Evolutionary conservation across 2,797 vertebrate genomes (phyloP).

Genomic region (Eutrigla gurnardus): DNA sequence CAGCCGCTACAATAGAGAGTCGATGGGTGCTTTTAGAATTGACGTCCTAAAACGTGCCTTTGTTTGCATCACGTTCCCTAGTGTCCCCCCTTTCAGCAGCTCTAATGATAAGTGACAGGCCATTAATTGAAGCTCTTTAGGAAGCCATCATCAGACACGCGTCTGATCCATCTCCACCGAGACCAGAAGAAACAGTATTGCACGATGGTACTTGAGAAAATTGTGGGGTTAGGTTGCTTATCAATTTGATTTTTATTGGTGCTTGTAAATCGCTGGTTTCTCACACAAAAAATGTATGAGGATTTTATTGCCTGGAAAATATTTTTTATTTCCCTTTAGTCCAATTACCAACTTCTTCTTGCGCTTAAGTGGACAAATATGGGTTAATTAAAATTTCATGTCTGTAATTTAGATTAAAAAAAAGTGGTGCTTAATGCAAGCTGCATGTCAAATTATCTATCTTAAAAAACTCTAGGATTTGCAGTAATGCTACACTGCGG

Average conservation of each 20-base stretch:
- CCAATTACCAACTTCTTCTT: neutral
- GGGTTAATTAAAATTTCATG: constrained; percentile 35
- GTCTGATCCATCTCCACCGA: constrained; percentile 80
- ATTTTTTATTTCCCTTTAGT: constrained; percentile 22
- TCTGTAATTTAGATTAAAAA: constrained; percentile 1
- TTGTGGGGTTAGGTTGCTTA: constrained; percentile 65
- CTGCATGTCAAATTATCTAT: neutral
- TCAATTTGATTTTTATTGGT: constrained; percentile 66
- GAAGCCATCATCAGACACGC: constrained; percentile 90
- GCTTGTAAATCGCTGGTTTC: constrained; percentile 57
- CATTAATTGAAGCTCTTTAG: constrained; percentile 89
- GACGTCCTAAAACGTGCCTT: constrained; percentile 89
- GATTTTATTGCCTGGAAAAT: constrained; percentile 42
- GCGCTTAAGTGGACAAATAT: constrained; percentile 1
- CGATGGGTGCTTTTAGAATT: constrained; percentile 82
- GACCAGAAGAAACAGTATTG: constrained; percentile 54
- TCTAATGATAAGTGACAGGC: constrained; percentile 88
- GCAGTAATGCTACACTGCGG: neutral
- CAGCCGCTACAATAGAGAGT: constrained; percentile 72
- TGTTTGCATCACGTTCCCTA: constrained; percentile 89
- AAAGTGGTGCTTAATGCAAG: neutral
- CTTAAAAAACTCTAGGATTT: constrained; percentile 7
- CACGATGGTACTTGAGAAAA: constrained; percentile 62
- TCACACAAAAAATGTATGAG: constrained; percentile 15
- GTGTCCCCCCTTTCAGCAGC: constrained; percentile 79